Percentiles rank a stretch among this genome's conserved stretches.
Evolutionary conservation across 2,888 invertebrate species (phyloP).

Genomic region (Aphidius colemani): DNA sequence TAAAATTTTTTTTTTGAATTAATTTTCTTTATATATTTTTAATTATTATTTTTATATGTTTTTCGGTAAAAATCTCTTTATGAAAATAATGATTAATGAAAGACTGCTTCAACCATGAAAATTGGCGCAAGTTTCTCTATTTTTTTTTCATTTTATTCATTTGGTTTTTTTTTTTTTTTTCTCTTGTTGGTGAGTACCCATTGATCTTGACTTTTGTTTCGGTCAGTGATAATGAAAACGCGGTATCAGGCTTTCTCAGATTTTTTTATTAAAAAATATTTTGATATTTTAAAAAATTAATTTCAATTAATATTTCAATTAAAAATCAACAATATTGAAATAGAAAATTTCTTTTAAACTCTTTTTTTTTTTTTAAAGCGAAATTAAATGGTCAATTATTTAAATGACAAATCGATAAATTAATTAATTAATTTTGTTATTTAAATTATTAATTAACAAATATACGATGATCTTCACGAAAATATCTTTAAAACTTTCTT

Average conservation of each 20-base stretch:
- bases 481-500: no score
- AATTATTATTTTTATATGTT: neutral
- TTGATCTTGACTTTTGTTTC: neutral
- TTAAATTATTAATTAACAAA: no score
- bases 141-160: constrained; percentile 19
- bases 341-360: no score
- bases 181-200: neutral
- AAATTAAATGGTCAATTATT: neutral
- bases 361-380: neutral
- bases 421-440: neutral
- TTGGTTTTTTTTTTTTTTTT: constrained; percentile 5
- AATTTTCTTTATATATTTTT: constrained; percentile 4
- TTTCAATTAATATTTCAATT: no score
- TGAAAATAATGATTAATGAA: neutral
- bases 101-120: constrained; percentile 35
- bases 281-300: neutral
- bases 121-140: constrained; percentile 40
- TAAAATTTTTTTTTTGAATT: neutral
- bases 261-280: constrained; percentile 2
- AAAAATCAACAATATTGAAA: no score
- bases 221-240: neutral
- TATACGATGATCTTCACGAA: no score
- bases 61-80: neutral
- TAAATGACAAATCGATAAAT: neutral
- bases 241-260: constrained; percentile 13